Base-by-base conservation (phyloP, 2,888 invertebrate species). In the Sinohyriopsis cumingii region DNA sequence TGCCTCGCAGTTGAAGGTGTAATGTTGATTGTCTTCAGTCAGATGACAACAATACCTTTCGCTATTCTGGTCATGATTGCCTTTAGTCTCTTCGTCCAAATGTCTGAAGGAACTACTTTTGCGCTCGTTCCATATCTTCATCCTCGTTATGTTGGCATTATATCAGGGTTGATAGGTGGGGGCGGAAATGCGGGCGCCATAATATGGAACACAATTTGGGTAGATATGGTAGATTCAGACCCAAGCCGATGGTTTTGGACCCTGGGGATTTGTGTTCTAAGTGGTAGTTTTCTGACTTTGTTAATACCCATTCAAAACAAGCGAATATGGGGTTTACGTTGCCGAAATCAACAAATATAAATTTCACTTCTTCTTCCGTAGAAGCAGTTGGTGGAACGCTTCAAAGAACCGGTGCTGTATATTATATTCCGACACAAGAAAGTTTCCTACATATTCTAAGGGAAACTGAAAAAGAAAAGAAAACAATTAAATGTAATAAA, bases 151-250 rank as follows among this genome's bases (percentile, higher is more conserved):
- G 64, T 75, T 4, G 75, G 75, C n/a, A 33, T 75, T 20, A 45
- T 45, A 45, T 67, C 75, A 18, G 75, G 75, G 15, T 61, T 75
- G n/a, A 69, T 75, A 63, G 75, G 75, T 5, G 75, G 72, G 5
- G 75, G 75, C 1, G 75, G 75, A 1, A 75, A 75, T 68, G 70
- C 72, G 1, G 72, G 75, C 4, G 71, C 72, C 5, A 53, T 75
- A 19, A 33, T 72, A 19, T 75, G 75, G 75, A 75, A 75, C 60
- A 66, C 70, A 57, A 59, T 75, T 3, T 75, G 75, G 75, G 57
- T 67, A 12, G 68, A 65, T 22, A 24, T 72, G 9, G 75, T 75
- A 6, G 70, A 70, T 19, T 24, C 33, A 5, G 65, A 75, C 45
- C 75, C 75, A 7, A 71, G 71, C 59, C 61, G 53, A n/a, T 75